Percentiles rank a stretch among this genome's conserved stretches.
These are phyloP conservation scores for Tryphoninae sp. DNA, from an alignment of 2,888 invertebrate genomes.

Conservation along the genomic window DNA sequence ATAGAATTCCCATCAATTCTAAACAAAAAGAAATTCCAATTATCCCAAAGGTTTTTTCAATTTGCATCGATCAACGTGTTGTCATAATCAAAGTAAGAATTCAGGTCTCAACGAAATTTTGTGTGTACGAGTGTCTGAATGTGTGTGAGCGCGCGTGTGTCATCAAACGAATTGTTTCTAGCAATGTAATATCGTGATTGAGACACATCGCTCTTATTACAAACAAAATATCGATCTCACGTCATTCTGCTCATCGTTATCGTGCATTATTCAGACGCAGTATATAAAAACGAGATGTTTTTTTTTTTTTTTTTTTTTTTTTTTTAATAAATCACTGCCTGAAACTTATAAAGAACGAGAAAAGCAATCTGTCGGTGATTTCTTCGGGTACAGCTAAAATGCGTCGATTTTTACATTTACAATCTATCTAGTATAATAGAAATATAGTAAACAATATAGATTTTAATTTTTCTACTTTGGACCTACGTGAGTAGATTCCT, in stretches of 20 bases:
- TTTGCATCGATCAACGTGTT: conserved; percentile 22
- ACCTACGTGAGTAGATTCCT: conserved; percentile 55
- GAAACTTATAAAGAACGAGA: conserved; percentile 26
- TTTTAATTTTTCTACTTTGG: conserved; percentile 63
- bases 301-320: too few species aligned
- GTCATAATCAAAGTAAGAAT: conserved; percentile 11
- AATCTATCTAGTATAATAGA: conserved; percentile 40
- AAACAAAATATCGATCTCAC: conserved; percentile 60
- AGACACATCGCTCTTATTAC: conserved; percentile 43
- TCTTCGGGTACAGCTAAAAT: conserved; percentile 12
- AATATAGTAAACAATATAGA: conserved; percentile 60
- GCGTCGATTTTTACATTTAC: conserved; percentile 41
- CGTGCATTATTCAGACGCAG: conserved; percentile 22
- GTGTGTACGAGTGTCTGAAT: conserved; percentile 16
- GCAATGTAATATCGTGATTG: conserved; percentile 40
- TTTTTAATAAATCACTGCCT: conserved; percentile 47
- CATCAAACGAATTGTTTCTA: conserved; percentile 37
- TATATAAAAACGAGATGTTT: conserved; percentile 14
- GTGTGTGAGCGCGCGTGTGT: conserved; percentile 19
- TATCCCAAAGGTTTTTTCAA: conserved; percentile 55
- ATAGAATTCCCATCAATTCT: neutral
- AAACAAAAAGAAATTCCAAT: conserved; percentile 24
- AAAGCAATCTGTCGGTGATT: conserved; percentile 27
- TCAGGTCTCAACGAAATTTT: conserved; percentile 14
- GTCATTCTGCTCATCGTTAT: conserved; percentile 55